A percentile compares a stretch with the other conserved stretches of the same genome.
Conservation (phyloP, 2,797 vertebrate genomes). For the Poecilia wingei region DNA sequence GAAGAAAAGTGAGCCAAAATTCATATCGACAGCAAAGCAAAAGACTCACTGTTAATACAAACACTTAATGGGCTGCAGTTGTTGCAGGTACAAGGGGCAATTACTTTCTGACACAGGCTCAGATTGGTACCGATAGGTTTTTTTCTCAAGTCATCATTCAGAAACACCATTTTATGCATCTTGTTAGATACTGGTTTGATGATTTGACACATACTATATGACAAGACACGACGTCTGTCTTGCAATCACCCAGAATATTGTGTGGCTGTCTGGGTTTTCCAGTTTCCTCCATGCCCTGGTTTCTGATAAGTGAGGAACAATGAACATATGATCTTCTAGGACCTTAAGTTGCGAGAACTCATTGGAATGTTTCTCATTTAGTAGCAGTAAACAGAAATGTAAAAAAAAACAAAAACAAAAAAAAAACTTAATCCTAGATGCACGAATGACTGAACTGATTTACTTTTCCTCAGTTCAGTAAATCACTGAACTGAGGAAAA, state of each 20-base stretch:
- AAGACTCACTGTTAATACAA: not conserved
- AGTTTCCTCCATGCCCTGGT: not conserved
- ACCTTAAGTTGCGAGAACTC: not conserved
- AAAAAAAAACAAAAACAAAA: slow-evolving; percentile 30
- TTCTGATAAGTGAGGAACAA: not conserved
- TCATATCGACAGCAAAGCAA: not conserved
- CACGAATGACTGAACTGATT: not conserved
- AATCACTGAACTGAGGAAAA: too few relatives aligned
- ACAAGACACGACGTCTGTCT: not conserved
- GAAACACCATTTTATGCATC: not conserved
- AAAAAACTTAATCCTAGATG: slow-evolving; percentile 23
- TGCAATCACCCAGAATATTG: not conserved
- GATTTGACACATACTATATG: not conserved
- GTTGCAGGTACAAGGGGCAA: not conserved
- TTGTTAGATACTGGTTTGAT: not conserved
- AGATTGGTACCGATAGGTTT: not conserved
- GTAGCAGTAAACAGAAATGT: slow-evolving; percentile 6
- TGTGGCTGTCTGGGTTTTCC: not conserved
- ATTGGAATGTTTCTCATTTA: not conserved
- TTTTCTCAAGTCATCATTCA: not conserved
- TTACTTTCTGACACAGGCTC: not conserved
- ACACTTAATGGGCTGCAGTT: not conserved
- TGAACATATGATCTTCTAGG: not conserved
- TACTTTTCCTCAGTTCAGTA: not conserved
- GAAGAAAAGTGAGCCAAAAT: not conserved